Evolutionary conservation across 2,797 vertebrate species (phyloP).

Genomic region (Ptychobarbus kaznakovi): DNA sequence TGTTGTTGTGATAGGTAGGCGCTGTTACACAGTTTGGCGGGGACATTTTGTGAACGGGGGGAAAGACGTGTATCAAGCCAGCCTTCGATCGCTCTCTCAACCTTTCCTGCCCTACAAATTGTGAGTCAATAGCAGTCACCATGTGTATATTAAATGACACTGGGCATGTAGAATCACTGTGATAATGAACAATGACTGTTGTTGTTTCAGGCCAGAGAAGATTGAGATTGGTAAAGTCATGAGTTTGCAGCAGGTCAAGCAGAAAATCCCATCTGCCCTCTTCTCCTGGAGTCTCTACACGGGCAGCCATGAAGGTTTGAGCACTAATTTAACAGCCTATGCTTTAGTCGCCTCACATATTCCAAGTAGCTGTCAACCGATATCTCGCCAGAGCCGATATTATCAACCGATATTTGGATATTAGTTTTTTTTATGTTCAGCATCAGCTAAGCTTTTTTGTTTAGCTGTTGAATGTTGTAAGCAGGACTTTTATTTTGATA

Average conservation of each 20-base stretch:
- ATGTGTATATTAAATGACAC: not conserved
- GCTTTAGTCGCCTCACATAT: not conserved
- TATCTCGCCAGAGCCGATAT: not conserved
- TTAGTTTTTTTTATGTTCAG: not conserved
- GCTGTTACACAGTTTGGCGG: slow-evolving; percentile 86
- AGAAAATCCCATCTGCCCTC: slow-evolving; percentile 77
- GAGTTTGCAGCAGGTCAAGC: slow-evolving; percentile 83
- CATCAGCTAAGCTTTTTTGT: not conserved
- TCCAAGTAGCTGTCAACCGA: not conserved
- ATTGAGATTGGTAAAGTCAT: slow-evolving; percentile 85
- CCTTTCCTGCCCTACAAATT: slow-evolving; percentile 89
- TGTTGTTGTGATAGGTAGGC: slow-evolving; percentile 74
- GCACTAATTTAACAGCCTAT: not conserved
- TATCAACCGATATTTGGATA: not conserved
- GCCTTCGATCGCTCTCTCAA: slow-evolving; percentile 81
- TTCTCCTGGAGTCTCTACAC: slow-evolving; percentile 87
- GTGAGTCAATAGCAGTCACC: slow-evolving; percentile 77
- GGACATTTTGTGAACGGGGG: slow-evolving; percentile 89
- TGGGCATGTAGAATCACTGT: not conserved
- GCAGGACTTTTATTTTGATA: no score
- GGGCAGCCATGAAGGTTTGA: slow-evolving; percentile 86
- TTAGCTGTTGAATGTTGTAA: not conserved
- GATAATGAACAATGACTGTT: not conserved
- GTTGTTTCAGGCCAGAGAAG: slow-evolving; percentile 84
- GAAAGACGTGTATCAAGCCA: slow-evolving; percentile 82